A percentile compares a stretch with the other conserved stretches of the same genome.
phyloP scores from a whole-genome alignment of 2,888 invertebrate species.

The Reticulitermes lucifugus region DNA sequence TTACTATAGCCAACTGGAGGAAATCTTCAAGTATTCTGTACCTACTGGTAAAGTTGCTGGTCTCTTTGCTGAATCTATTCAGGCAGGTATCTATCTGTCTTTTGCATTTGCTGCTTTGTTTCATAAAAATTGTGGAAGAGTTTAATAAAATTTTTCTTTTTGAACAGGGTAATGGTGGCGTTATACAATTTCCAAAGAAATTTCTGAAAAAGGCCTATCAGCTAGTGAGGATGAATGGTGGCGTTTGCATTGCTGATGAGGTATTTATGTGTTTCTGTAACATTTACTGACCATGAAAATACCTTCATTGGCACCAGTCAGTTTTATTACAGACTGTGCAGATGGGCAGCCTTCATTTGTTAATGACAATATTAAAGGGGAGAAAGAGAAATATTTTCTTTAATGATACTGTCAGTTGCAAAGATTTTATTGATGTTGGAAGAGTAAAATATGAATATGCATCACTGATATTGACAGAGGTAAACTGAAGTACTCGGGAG shows the following conservation, averaged over 20 bases:
- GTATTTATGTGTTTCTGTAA: constrained; percentile 62
- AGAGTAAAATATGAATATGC: no score
- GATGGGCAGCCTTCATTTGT: no score
- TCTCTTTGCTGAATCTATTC: constrained; percentile 95
- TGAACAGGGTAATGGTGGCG: constrained; percentile 76
- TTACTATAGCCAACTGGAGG: constrained; percentile 86
- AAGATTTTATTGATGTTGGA: no score
- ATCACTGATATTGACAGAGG: no score
- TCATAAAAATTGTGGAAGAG: background rate
- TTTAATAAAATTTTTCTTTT: background rate
- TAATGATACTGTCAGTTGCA: no score
- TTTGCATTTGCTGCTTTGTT: background rate
- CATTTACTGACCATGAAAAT: no score
- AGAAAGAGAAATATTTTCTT: no score
- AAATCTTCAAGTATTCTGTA: constrained; percentile 81
- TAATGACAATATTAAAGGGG: no score
- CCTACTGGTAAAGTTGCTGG: constrained; percentile 86
- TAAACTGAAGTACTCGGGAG: no score
- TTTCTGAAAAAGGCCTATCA: constrained; percentile 86
- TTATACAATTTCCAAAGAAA: constrained; percentile 91
- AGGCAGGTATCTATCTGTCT: constrained; percentile 65
- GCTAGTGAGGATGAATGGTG: constrained; percentile 83
- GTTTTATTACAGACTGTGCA: no score
- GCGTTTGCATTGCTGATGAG: constrained; percentile 93
- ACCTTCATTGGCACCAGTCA: no score